These are phyloP conservation scores for Cichlasoma orientale DNA, from an alignment of 2,797 vertebrate genomes.

Conservation along the genomic window DNA sequence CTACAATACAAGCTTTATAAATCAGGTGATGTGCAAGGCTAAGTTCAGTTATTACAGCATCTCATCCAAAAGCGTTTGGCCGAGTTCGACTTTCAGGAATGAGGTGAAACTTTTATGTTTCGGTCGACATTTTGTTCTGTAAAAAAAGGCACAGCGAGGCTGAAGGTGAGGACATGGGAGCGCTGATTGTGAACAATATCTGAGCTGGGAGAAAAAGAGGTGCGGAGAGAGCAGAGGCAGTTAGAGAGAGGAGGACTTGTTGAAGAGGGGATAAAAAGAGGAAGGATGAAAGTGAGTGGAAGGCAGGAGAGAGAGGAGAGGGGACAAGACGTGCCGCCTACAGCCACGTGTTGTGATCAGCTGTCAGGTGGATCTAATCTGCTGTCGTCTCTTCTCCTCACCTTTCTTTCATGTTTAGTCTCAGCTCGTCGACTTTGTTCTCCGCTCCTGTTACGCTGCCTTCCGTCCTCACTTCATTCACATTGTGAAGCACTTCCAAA, in stretches of 20 bases:
- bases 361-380: constrained; percentile 55
- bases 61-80: background rate
- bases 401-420: constrained; percentile 58
- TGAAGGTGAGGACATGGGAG: constrained; percentile 40
- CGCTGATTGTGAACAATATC: constrained; percentile 43
- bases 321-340: constrained; percentile 51
- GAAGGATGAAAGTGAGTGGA: constrained; percentile 35
- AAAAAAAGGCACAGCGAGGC: constrained; percentile 16
- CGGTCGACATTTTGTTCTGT: background rate
- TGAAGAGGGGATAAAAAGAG: constrained; percentile 35
- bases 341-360: constrained; percentile 54
- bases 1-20: too few relatives aligned
- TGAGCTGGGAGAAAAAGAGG: constrained; percentile 20
- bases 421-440: constrained; percentile 35
- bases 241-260: constrained; percentile 25
- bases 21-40: too few relatives aligned
- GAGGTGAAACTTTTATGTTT: background rate
- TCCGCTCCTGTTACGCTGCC: constrained; percentile 14
- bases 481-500: constrained; percentile 15
- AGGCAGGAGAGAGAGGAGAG: constrained; percentile 14
- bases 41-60: rapidly evolving
- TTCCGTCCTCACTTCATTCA: constrained; percentile 35
- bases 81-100: too few relatives aligned
- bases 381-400: constrained; percentile 43
- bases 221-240: constrained; percentile 24